Conservation (phyloP, 2,888 invertebrate genomes). For the Caenorhabditis sp. region DNA sequence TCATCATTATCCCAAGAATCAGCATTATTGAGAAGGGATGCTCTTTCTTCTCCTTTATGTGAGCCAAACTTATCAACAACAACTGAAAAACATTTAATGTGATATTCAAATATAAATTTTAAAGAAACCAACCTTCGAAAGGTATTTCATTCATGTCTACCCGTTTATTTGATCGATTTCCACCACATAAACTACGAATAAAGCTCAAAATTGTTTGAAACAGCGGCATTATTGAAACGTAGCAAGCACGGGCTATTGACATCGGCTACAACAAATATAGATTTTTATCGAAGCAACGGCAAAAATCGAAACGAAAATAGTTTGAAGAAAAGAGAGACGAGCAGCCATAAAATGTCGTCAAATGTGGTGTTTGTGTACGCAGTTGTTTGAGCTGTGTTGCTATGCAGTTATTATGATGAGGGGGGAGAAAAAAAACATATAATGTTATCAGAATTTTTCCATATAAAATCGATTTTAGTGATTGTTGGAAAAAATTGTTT, state of each 20-base stretch:
- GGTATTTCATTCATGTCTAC: conserved; percentile 38
- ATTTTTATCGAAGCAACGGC: conserved; percentile 29
- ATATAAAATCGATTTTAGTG: no score
- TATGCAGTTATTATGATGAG: no score
- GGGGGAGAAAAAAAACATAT: no score
- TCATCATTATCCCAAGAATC: conserved; percentile 56
- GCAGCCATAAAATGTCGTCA: neutral
- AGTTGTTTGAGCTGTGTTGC: neutral
- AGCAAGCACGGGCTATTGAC: conserved; percentile 38
- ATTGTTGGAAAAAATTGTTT: no score
- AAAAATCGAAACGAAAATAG: conserved; percentile 27
- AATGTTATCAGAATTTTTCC: no score
- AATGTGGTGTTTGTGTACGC: conserved; percentile 1
- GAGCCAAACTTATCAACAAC: conserved; percentile 23
- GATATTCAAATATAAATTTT: neutral
- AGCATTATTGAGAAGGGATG: conserved; percentile 27
- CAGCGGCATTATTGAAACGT: conserved; percentile 37
- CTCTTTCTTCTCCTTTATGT: conserved; percentile 27
- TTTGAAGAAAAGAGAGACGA: conserved; percentile 12
- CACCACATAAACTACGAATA: conserved; percentile 31
- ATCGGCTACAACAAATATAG: conserved; percentile 19
- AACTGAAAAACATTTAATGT: conserved; percentile 12
- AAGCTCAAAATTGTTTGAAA: conserved; percentile 31
- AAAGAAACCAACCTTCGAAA: conserved; percentile 26
- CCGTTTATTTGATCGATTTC: conserved; percentile 27